Evolutionary conservation across 2,888 invertebrate genomes (phyloP), one percentile per base, ranked within the genome.

Genomic region (Noctuana brunneofusca): DNA sequence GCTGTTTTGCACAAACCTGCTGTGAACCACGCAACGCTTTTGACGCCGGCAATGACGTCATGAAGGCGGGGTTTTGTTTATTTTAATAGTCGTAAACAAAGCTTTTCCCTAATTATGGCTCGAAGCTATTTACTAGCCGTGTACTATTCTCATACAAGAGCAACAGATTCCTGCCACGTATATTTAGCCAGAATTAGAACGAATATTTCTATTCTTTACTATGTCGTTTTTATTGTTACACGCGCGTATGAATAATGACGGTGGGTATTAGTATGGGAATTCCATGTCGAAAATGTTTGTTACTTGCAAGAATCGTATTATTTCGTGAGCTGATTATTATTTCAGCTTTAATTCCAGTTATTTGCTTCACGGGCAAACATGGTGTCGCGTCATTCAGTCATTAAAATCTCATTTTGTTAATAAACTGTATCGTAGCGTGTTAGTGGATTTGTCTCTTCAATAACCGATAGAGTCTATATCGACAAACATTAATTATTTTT

Each of bases 351-450:
- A 43, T 46, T 54, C 18, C 46, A 22, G n/a, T 52, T 20, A 59
- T 59, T 59, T 41, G 30, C 20, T 18, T 43, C 8, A 12, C 59
- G 20, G 14, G 3, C 41, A 27, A 18, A 27, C 43, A 43, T 30
- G 9, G 46, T 38, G 22, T 27, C 48, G 46, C 53, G 59, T 53
- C 59, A 12, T 55, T n/a, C n/a, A 22, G 54, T 49, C 48, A 60
- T 54, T 60, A 60, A 54, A 60, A 38, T 18, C 38, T 55, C 54
- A 49, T 60, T 60, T 54, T n/a, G 27, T 35, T n/a, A 48, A 60
- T 46, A 11, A 52, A 24, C 3, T 18, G 12, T 41, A 12, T 18
- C 24, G 6, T 9, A 9, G 30, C 9, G 30, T 30, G 30, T 8
- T 30, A 30, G 30, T 30, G 30, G 9, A 30, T 2, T 11, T 30